Evolutionary conservation across 2,797 vertebrate species (phyloP), one percentile per base, ranked within the genome.

Genomic region (Pagetopsis macropterus): DNA sequence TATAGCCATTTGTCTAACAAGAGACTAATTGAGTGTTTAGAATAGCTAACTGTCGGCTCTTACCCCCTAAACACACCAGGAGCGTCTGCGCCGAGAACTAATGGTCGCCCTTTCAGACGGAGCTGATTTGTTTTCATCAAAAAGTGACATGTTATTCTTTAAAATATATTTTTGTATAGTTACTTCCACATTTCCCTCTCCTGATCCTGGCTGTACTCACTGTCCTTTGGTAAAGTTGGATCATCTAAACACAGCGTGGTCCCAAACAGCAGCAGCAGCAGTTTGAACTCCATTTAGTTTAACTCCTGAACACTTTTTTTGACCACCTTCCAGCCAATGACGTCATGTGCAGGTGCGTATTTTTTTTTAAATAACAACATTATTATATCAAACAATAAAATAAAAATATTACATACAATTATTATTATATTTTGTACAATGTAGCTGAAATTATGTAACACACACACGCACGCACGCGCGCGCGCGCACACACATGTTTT

Each of bases 221-320:
- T 55, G 3, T 78, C 23, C 52, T 43, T 57, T 1, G 49, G 2
- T 52, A 72, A 16, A 43, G 31, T 41, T 13, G 17, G 6, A 0
- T 37, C 66, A 27, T 23, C 43, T 56, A 80, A 63, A 82, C 44
- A 63, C 44, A 70, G 14, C 41, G 70, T 41, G 2, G 45, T 23
- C 31, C 65, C 12, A 49, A 55, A 21, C 31, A 73, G 56, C 31
- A 85, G 1, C 17, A 0, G 1, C 9, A 49, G 2, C 17, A 0
- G 4, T 23, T 65, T 81, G 0, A 68, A 16, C 41, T 62, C 63
- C 81, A 86, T 84, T 33, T 64, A 4, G 19, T 9, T 56, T 0
- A 46, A 19, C 31, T 21, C 37, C 4, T 59, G 0, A 3, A 15
- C 23, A 12, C 23, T 19, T 80, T 60, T 55, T 64, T 67, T 65